phyloP scores from a whole-genome alignment of 2,797 vertebrate species.

The Chloroceryle amazona region DNA sequence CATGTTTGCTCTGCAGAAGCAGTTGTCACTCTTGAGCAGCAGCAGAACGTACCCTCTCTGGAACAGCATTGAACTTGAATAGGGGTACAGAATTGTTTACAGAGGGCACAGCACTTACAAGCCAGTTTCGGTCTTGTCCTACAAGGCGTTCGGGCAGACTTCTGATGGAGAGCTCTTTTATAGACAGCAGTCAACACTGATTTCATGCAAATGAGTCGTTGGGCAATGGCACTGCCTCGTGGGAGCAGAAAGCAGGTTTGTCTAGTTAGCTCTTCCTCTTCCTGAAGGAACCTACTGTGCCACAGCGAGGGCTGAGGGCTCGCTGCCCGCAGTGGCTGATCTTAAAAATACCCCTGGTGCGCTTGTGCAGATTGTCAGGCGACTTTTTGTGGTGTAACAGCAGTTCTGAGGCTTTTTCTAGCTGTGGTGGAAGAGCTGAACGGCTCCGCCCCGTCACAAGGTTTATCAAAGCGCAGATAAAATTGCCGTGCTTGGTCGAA shows the following conservation, averaged over 20 bases:
- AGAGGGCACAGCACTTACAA: background rate
- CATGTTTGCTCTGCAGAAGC: background rate
- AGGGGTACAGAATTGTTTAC: accelerated
- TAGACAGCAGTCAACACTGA: background rate
- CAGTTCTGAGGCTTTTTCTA: background rate
- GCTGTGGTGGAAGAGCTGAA: background rate
- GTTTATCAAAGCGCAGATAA: background rate
- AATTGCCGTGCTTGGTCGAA: background rate
- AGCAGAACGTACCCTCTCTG: background rate
- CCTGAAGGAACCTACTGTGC: background rate
- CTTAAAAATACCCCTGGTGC: background rate
- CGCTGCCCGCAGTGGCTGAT: background rate
- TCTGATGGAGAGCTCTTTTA: background rate
- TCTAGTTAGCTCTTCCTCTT: accelerated
- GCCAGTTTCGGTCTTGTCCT: background rate
- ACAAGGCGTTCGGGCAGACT: accelerated
- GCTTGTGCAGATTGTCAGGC: background rate
- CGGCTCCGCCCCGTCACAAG: background rate
- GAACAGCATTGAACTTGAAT: accelerated
- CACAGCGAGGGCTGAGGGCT: background rate
- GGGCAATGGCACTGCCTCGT: background rate
- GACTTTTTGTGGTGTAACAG: background rate
- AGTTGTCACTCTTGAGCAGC: background rate
- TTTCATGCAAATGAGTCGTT: background rate
- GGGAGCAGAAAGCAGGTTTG: background rate